A percentile compares a stretch with the other conserved stretches of the same genome.
phyloP scores from a whole-genome alignment of 2,888 invertebrate species.

The Chymomyza caudatula region DNA sequence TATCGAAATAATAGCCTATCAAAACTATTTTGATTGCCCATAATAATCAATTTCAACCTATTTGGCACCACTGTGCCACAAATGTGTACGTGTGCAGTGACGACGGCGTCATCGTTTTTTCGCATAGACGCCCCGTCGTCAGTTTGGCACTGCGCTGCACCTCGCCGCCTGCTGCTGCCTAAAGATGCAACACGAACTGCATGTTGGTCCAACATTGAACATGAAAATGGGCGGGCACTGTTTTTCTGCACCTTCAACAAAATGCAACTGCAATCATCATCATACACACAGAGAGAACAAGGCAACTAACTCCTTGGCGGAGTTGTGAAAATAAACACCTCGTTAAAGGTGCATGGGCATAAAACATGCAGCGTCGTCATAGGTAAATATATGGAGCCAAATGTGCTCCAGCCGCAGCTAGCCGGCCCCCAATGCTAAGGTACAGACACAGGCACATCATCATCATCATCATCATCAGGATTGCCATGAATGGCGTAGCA shows the following conservation, averaged over 20 bases:
- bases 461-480: constrained; percentile 1
- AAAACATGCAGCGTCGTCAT: constrained; percentile 68
- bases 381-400: constrained; percentile 45
- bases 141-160: constrained; percentile 23
- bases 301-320: constrained; percentile 11
- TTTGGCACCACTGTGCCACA: constrained; percentile 22
- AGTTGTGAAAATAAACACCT: constrained; percentile 76
- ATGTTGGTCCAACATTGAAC: constrained; percentile 54
- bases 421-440: not conserved
- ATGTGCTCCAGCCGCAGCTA: not conserved
- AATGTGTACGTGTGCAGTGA: constrained; percentile 32
- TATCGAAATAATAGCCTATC: not conserved
- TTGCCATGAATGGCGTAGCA: constrained; percentile 31
- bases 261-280: constrained; percentile 45
- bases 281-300: constrained; percentile 16
- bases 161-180: constrained; percentile 17
- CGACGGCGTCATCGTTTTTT: constrained; percentile 62
- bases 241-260: constrained; percentile 68
- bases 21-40: not conserved
- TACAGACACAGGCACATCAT: constrained; percentile 2
- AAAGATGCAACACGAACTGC: constrained; percentile 44
- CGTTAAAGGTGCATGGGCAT: constrained; percentile 74
- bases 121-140: constrained; percentile 66
- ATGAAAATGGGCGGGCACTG: constrained; percentile 67
- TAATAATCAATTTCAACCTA: not conserved